Evolutionary conservation across 2,113 vertebrate species (phyloP).

Genomic region (Podiceps cristatus): DNA sequence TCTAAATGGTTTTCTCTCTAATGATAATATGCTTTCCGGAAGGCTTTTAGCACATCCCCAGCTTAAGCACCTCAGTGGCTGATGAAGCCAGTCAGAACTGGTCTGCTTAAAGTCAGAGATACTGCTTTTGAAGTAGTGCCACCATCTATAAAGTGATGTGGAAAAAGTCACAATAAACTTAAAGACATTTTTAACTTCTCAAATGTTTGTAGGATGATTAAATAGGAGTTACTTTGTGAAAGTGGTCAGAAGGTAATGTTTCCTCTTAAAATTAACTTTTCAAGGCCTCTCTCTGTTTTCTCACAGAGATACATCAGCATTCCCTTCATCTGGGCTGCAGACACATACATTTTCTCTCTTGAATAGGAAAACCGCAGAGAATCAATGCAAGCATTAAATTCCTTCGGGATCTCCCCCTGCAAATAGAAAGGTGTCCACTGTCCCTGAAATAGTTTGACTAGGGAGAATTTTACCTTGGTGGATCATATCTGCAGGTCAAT

Average conservation of each 20-base stretch:
- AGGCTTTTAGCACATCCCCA: neutral
- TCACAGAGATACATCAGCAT: neutral
- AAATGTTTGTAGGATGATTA: neutral
- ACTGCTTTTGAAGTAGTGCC: neutral
- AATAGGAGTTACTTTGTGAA: neutral
- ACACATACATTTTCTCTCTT: neutral
- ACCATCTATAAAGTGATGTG: neutral
- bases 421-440: neutral
- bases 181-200: neutral
- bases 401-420: neutral
- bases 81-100: neutral
- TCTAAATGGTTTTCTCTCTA: neutral
- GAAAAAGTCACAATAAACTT: constrained; percentile 34
- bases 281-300: neutral
- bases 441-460: neutral
- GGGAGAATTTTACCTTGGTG: neutral
- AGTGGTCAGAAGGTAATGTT: neutral
- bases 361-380: neutral
- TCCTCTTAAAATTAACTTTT: neutral
- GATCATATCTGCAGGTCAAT: neutral
- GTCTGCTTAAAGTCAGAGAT: constrained; percentile 19
- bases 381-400: neutral
- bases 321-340: neutral
- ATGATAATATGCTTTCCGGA: neutral
- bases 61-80: neutral